Percentiles rank a stretch among this genome's conserved stretches.
Evolutionary conservation across 23 tunicate species (phyloP).

Genomic region (Diplosoma virens): DNA sequence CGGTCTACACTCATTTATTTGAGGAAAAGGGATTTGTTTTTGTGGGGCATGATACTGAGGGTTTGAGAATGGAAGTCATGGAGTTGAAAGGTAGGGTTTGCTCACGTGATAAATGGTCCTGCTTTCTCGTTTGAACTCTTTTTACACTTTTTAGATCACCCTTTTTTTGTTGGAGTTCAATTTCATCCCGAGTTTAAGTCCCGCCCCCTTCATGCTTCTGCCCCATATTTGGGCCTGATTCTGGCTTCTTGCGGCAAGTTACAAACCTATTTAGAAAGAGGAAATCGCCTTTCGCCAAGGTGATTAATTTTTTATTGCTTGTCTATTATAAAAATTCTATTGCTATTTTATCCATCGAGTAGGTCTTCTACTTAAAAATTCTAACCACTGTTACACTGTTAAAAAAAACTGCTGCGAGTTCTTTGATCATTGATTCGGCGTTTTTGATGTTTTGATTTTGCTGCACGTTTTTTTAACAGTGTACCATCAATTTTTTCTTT

Average conservation of each 20-base stretch:
- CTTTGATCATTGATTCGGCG: no score
- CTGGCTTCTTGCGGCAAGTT: conserved; percentile 78
- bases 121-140: background rate
- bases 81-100: conserved; percentile 67
- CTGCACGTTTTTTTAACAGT: no score
- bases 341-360: background rate
- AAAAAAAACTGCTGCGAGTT: no score
- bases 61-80: conserved; percentile 87
- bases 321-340: background rate
- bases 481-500: no score
- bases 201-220: conserved; percentile 81
- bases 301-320: no score
- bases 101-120: background rate
- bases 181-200: conserved; percentile 93
- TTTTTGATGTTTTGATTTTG: no score
- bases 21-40: conserved; percentile 85
- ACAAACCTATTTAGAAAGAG: conserved; percentile 44
- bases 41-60: conserved; percentile 88
- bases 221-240: conserved; percentile 88
- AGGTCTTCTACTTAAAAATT: background rate
- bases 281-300: conserved; percentile 83
- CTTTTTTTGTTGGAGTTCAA: conserved; percentile 89
- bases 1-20: conserved; percentile 54
- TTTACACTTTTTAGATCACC: conserved; percentile 56
- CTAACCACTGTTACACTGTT: no score